A percentile compares a stretch with the other conserved stretches of the same genome.
Conservation (phyloP, 1,140 invertebrate genomes). For the Drosophila kanapiae region DNA sequence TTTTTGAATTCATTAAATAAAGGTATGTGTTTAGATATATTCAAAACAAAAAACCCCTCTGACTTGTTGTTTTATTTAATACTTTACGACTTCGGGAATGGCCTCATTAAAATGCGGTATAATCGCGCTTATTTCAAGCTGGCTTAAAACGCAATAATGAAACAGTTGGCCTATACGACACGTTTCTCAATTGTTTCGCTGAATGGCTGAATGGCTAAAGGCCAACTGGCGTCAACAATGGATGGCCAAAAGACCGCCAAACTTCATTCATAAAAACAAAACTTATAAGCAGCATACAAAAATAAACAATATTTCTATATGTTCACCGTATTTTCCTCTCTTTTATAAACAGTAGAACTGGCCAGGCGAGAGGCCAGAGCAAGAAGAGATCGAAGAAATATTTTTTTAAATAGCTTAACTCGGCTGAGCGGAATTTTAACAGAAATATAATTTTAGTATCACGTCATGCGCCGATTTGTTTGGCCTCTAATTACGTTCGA, state of each 20-base stretch:
- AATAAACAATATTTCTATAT: constrained; percentile 10
- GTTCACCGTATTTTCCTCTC: constrained; percentile 1
- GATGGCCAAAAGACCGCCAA: constrained; percentile 11
- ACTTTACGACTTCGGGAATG: not conserved
- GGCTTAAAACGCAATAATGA: constrained; percentile 11
- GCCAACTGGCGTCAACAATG: constrained; percentile 19
- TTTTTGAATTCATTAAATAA: constrained; percentile 84
- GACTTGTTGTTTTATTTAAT: constrained; percentile 15
- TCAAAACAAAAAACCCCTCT: constrained; percentile 57
- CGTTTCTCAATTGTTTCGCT: constrained; percentile 1
- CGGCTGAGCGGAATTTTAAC: constrained; percentile 6
- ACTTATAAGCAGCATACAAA: constrained; percentile 2
- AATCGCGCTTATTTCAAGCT: not conserved
- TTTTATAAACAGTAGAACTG: constrained; percentile 13
- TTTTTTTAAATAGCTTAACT: no score
- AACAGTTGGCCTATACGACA: constrained; percentile 13
- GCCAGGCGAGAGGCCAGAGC: not conserved
- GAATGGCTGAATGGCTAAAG: constrained; percentile 9
- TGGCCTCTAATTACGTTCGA: constrained; percentile 17
- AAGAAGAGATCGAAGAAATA: not conserved
- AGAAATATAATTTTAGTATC: not conserved
- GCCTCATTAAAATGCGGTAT: not conserved
- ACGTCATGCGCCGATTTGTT: constrained; percentile 11
- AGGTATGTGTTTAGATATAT: constrained; percentile 84
- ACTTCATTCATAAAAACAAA: constrained; percentile 41